Conservation (phyloP, 2,113 vertebrate species). For the Arenaria interpres region DNA sequence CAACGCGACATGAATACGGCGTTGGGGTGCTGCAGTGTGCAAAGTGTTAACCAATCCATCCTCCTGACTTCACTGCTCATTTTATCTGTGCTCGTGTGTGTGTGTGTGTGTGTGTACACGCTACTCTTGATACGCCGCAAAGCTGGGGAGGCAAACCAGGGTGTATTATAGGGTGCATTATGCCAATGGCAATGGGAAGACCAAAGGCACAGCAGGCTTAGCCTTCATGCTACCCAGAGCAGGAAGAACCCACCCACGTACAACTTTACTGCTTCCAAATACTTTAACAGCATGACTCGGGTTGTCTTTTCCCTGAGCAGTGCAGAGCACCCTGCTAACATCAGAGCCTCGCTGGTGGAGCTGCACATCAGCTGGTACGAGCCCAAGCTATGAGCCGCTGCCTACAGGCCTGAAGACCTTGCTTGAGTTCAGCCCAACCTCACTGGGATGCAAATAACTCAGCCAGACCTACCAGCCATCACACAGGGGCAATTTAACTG, state of each 20-base stretch:
- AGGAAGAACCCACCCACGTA: background rate
- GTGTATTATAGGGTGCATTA: background rate
- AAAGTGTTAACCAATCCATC: background rate
- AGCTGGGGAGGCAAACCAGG: background rate
- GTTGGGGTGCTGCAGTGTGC: background rate
- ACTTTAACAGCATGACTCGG: background rate
- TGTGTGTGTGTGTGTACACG: accelerated
- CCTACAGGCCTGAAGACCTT: background rate
- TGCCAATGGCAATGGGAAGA: background rate
- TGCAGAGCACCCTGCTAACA: background rate
- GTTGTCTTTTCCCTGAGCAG: background rate
- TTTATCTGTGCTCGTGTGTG: background rate
- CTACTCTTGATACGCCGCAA: background rate
- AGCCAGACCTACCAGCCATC: background rate
- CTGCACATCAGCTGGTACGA: background rate
- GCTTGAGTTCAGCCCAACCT: background rate
- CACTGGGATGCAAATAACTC: background rate
- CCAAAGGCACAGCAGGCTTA: background rate
- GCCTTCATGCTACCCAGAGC: background rate
- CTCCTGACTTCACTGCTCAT: background rate
- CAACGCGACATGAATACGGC: background rate
- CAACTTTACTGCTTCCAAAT: background rate
- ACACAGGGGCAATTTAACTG: background rate
- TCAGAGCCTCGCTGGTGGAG: background rate
- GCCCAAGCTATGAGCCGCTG: background rate